phyloP scores from a whole-genome alignment of 1,140 invertebrate species.

The Pseudomyrmex pallidus region DNA sequence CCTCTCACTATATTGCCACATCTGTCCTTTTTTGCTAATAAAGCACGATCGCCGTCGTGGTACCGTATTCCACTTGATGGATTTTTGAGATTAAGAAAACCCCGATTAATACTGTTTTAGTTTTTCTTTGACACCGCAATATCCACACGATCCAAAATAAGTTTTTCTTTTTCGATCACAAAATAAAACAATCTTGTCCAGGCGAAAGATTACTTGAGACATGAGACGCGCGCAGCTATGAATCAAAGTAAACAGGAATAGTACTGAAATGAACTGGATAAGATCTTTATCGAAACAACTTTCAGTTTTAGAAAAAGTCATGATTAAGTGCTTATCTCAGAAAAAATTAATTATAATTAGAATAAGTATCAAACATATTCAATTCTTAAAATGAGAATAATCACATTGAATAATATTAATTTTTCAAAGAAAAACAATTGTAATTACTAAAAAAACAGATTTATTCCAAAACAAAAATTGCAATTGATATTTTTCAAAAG shows the following conservation, averaged over 20 bases:
- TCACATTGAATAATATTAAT: no score
- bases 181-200: not conserved
- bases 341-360: no score
- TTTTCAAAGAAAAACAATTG: no score
- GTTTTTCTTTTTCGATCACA: not conserved
- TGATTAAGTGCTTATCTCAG: not conserved
- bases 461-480: no score
- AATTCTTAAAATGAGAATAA: no score
- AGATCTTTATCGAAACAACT: not conserved
- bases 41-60: conserved; percentile 33
- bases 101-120: not conserved
- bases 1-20: conserved; percentile 22
- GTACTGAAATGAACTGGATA: not conserved
- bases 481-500: no score
- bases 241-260: conserved; percentile 11
- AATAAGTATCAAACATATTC: no score
- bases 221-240: not conserved
- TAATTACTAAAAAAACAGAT: no score
- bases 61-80: conserved; percentile 17
- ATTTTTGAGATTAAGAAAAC: conserved; percentile 10
- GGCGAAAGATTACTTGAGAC: not conserved
- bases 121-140: not conserved
- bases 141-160: not conserved
- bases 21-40: conserved; percentile 27
- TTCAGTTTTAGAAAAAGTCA: not conserved